Evolutionary conservation across 2,113 vertebrate genomes (phyloP), one percentile per base, ranked within the genome.

Genomic region (Muscicapa adusta): DNA sequence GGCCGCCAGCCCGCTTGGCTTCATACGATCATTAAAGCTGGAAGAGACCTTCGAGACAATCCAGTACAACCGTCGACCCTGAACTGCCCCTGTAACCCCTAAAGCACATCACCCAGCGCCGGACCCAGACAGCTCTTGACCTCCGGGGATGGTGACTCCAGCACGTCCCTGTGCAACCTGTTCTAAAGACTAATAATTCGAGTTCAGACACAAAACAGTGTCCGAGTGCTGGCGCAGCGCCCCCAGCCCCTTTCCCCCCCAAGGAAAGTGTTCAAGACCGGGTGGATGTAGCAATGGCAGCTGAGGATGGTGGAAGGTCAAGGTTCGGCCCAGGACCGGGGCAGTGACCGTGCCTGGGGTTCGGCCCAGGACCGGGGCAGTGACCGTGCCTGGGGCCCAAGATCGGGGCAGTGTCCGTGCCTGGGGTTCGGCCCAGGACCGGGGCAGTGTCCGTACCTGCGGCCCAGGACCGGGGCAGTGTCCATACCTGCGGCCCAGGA

Each of bases 311-410:
- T 15, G 85, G 34, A 5, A 31, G 31, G 11, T 10, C 50, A 51
- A 28, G 50, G 11, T 7, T 17, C 2, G 48, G 31, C 14, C 10
- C 66, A 9, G 74, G 29, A 2, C 0, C 48, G 9, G 50, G 19
- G 57, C 19, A 3, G 34, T 5, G 57, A 7, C 58, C 43, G 0
- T 7, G 3, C 3, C 42, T 5, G 12, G 42, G 12, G 8, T 1
- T 29, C 7, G 8, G 24, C 56, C 42, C 42, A 5, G 43, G 18
- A 45, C 43, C 43, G 18, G 43, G 9, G 43, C 43, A 45, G 43
- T 45, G 43, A 5, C 43, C 8, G 43, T 45, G 4, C 18, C 43
- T 19, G 43, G 18, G 42, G 42, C 42, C 18, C 42, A 8, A 9
- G 43, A 43, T 18, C 42, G 18, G 43, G 43, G 43, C 43, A 43